These are phyloP conservation scores for Phoenicopterus ruber DNA, from an alignment of 2,113 vertebrate genomes.

Conservation along the genomic window DNA sequence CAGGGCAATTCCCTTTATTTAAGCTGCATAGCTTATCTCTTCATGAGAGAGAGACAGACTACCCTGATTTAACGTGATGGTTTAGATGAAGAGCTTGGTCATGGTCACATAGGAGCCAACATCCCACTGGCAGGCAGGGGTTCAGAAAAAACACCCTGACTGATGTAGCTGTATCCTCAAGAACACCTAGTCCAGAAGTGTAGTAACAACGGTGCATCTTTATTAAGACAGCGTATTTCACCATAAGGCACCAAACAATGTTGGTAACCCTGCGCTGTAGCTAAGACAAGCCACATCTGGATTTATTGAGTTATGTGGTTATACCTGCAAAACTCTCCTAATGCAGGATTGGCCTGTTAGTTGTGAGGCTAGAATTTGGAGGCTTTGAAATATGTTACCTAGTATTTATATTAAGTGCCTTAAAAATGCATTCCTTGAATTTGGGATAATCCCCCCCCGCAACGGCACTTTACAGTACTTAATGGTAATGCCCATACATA, in stretches of 20 bases:
- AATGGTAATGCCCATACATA: not conserved
- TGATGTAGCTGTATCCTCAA: not conserved
- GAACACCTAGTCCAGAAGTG: not conserved
- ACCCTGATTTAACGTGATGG: not conserved
- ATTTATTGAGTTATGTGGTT: not conserved
- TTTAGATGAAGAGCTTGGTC: not conserved
- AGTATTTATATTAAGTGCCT: not conserved
- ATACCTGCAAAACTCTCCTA: not conserved
- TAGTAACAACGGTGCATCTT: not conserved
- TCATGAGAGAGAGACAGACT: not conserved
- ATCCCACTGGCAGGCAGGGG: not conserved
- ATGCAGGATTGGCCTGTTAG: not conserved
- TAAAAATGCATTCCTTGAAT: not conserved
- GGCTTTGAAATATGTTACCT: not conserved
- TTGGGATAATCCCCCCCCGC: not conserved
- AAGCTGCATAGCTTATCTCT: not conserved
- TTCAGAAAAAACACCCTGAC: not conserved
- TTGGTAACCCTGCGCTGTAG: fast-evolving
- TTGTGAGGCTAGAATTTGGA: not conserved
- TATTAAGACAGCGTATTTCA: not conserved
- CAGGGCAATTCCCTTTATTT: not conserved
- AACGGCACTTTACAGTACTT: not conserved
- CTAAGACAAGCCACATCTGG: not conserved
- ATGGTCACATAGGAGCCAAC: not conserved
- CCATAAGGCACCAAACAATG: not conserved